Conservation (phyloP, 2,113 vertebrate species). For the Ia io region DNA sequence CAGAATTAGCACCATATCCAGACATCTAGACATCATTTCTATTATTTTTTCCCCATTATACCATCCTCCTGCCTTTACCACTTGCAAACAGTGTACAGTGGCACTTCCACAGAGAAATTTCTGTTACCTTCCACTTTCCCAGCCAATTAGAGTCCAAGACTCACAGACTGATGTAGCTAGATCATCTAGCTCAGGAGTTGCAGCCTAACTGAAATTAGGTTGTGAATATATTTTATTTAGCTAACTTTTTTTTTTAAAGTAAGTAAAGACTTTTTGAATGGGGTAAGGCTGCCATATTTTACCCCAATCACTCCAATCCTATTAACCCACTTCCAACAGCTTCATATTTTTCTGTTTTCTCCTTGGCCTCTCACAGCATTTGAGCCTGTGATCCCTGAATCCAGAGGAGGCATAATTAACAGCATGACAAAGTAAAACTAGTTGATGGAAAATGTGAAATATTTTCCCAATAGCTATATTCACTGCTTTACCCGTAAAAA, state of each 20-base stretch:
- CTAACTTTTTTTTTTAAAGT: neutral
- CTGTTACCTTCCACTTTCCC: neutral
- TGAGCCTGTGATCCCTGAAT: neutral
- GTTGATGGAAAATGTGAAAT: conserved; percentile 15
- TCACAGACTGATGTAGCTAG: neutral
- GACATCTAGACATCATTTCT: neutral
- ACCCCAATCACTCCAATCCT: neutral
- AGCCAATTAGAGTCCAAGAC: neutral
- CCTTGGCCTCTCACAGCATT: neutral
- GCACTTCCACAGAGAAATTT: neutral
- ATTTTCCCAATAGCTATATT: neutral
- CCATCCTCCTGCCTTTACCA: neutral
- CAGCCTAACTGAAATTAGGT: neutral
- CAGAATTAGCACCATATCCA: neutral
- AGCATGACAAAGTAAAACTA: neutral
- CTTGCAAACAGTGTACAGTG: neutral
- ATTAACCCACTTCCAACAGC: neutral
- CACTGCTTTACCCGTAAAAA: neutral
- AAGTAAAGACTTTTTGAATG: neutral
- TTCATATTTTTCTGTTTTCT: neutral
- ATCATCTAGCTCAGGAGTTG: neutral
- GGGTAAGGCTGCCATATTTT: neutral
- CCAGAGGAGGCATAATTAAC: neutral
- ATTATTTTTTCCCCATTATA: neutral
- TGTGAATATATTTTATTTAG: conserved; percentile 2